Percentiles rank a stretch among this genome's conserved stretches.
These are phyloP conservation scores for Eristalinus sepulchralis DNA, from an alignment of 2,888 invertebrate species.

Conservation along the genomic window DNA sequence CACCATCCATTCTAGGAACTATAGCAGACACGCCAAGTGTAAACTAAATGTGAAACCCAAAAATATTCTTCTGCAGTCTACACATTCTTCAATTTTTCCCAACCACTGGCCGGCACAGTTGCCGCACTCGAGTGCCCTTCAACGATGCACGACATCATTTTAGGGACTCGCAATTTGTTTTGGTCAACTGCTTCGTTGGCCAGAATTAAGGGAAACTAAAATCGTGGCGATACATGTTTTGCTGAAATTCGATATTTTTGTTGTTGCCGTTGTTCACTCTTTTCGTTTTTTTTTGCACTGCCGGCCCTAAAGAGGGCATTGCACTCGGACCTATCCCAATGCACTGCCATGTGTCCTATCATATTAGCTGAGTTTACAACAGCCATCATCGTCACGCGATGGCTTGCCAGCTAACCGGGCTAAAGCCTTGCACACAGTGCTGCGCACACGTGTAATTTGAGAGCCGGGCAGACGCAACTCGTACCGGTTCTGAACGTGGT, in stretches of 20 bases:
- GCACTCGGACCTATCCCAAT: constrained; percentile 61
- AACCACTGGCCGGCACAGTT: not conserved
- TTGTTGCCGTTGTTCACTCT: constrained; percentile 33
- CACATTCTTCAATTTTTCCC: constrained; percentile 4
- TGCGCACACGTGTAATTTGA: constrained; percentile 36
- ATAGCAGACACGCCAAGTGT: not conserved
- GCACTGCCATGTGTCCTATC: constrained; percentile 55
- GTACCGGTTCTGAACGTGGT: constrained; percentile 20
- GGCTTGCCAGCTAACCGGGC: constrained; percentile 30
- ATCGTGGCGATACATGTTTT: constrained; percentile 23
- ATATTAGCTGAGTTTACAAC: constrained; percentile 39
- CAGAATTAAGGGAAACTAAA: constrained; percentile 32
- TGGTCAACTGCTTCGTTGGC: constrained; percentile 64
- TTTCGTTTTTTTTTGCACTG: constrained; percentile 6
- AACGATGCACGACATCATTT: constrained; percentile 26
- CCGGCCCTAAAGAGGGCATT: constrained; percentile 59
- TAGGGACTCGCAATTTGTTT: constrained; percentile 71
- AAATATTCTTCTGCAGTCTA: constrained; percentile 24
- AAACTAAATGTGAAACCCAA: constrained; percentile 15
- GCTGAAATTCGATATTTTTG: constrained; percentile 53
- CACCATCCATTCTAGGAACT: no score
- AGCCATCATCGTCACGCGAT: constrained; percentile 53
- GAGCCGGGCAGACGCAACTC: constrained; percentile 28
- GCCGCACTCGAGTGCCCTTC: constrained; percentile 7
- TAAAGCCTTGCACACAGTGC: constrained; percentile 12